Conservation (phyloP, 2,113 vertebrate species). For the Hystrix cristata region DNA sequence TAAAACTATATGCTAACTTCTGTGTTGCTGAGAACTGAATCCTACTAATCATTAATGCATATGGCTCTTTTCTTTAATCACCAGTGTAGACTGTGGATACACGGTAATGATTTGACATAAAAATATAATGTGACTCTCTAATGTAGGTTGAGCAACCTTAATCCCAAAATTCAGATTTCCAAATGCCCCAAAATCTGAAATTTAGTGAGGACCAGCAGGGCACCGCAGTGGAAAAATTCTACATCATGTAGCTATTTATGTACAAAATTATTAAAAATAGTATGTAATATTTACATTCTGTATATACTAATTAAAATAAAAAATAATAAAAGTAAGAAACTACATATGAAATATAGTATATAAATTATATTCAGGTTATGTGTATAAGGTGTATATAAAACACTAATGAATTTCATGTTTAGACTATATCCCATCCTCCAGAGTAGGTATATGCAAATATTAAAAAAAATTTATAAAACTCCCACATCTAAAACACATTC, state of each 20-base stretch:
- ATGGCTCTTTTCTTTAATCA: background rate
- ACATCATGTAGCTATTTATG: background rate
- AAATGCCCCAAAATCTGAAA: background rate
- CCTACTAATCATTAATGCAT: background rate
- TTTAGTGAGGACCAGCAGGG: background rate
- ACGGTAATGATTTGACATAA: background rate
- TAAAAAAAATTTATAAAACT: background rate
- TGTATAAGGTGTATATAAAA: background rate
- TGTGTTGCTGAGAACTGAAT: background rate
- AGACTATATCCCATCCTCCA: background rate
- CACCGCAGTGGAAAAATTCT: background rate
- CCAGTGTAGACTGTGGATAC: background rate
- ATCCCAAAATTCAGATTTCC: background rate
- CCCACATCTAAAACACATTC: background rate
- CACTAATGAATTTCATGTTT: background rate
- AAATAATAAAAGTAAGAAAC: background rate
- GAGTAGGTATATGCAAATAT: background rate
- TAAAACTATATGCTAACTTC: background rate
- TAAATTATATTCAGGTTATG: background rate
- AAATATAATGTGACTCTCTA: background rate
- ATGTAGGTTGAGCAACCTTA: background rate
- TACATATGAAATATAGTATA: background rate
- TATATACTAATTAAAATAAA: background rate
- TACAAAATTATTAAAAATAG: background rate
- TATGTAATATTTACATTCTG: background rate